phyloP scores from a whole-genome alignment of 2,113 vertebrate species.

The Ondatra zibethicus region DNA sequence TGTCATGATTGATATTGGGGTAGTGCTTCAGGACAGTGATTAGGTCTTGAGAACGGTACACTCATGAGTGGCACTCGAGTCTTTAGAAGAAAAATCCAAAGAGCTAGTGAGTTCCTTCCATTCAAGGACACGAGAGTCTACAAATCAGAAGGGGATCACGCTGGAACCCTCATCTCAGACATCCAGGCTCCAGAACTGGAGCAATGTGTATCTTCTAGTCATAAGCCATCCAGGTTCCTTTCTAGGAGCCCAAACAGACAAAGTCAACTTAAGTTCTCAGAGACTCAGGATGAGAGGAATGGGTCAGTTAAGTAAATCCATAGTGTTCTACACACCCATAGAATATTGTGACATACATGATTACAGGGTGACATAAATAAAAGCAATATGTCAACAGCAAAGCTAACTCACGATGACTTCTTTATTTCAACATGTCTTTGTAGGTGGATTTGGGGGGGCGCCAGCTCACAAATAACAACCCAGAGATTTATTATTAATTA shows the following conservation, averaged over 20 bases:
- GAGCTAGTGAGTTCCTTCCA: neutral
- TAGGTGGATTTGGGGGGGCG: neutral
- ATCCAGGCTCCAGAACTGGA: neutral
- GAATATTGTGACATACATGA: neutral
- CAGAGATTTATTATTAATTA: neutral
- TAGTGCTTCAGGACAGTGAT: neutral
- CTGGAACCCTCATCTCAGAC: neutral
- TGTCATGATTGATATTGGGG: neutral
- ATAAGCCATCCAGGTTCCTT: neutral
- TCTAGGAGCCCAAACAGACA: neutral
- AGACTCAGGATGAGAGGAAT: neutral
- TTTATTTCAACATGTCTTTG: neutral
- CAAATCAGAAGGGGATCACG: no score
- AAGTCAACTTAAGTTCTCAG: neutral
- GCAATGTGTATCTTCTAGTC: neutral
- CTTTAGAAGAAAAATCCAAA: neutral
- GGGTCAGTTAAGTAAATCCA: neutral
- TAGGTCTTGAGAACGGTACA: neutral
- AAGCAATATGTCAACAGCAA: neutral
- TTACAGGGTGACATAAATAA: neutral
- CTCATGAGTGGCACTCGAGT: neutral
- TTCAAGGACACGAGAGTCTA: neutral
- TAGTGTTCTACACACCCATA: neutral
- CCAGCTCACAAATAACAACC: neutral
- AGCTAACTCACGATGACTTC: constrained; percentile 18